Base-by-base conservation (phyloP, 2,113 vertebrate species). In the Hipposideros armiger region DNA sequence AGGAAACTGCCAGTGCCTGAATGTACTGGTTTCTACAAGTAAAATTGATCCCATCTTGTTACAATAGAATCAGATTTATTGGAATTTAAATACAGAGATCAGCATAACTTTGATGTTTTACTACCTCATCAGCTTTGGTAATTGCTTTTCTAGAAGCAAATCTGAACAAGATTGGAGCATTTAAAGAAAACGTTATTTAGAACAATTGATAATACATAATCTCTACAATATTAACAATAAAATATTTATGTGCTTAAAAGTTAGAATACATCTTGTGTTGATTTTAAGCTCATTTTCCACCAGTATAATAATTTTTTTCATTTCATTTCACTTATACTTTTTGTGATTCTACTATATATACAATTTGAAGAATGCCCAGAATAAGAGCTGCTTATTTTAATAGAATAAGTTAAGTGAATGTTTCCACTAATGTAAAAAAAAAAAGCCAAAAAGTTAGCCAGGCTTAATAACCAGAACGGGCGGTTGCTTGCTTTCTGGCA, bases 221-320 rank as follows among this genome's bases (percentile, higher is more conserved):
- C 8, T 28, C 20, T 42, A 32, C 87, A 87, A 78, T 90, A 83
- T 3, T 40, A 62, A 66, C 15, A 11, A n/a, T 78, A 84, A 60
- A 64, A 50, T 76, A 74, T 81, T 45, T 76, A 28, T 2, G 11
- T 87, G 58, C 56, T 82, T 87, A 16, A 56, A 73, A 92, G 47
- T 60, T 85, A 40, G 42, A 64, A 2, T 90, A 36, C 42, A 26
- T 30, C 5, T 73, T 28, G 8, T 15, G n/a, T 70, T 87, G 54
- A 83, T 88, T 84, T 84, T 72, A 69, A 66, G 47, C 19, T 80
- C 85, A 64, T 83, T 89, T 88, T 90, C 64, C 22, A 77, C 30
- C 28, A 73, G 3, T 54, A 0, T 42, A 30, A 50, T 58, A 28
- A 17, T 30, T 13, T 67, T 85, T 88, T 82, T 56, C 13, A 81